These are phyloP conservation scores for Grallaria varia DNA, from an alignment of 2,113 vertebrate species.

Conservation along the genomic window DNA sequence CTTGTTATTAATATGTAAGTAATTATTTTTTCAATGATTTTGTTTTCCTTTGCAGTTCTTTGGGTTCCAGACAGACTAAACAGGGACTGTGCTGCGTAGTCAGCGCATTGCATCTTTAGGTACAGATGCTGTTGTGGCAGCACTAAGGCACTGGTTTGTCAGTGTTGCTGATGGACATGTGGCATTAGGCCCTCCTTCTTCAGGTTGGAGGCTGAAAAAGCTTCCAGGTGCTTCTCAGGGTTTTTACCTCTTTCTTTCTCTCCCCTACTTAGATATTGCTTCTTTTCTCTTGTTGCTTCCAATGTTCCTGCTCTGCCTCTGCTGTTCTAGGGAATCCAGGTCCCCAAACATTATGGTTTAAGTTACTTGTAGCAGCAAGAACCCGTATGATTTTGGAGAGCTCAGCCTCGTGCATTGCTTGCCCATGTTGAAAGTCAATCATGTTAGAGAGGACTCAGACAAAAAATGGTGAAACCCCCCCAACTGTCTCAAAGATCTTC, in stretches of 20 bases:
- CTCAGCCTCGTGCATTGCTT: background rate
- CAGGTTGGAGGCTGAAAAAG: background rate
- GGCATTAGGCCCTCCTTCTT: background rate
- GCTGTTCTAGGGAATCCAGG: background rate
- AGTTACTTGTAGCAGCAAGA: background rate
- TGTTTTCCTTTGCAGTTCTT: background rate
- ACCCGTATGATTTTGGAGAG: background rate
- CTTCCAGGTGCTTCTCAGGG: conserved; percentile 39
- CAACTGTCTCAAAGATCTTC: background rate
- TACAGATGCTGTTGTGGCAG: background rate
- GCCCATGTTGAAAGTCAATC: background rate
- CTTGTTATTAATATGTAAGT: background rate
- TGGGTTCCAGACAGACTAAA: background rate
- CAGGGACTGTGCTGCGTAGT: background rate
- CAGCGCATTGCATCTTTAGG: background rate
- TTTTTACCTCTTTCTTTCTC: background rate
- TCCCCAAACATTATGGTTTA: background rate
- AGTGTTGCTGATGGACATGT: background rate
- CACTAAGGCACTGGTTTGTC: background rate
- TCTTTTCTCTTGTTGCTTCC: background rate
- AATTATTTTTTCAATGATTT: background rate
- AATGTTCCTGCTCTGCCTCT: background rate
- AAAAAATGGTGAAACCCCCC: background rate
- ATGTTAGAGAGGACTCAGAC: background rate
- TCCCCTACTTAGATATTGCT: background rate